phyloP scores from a whole-genome alignment of 1,140 invertebrate species.

The Manduca sexta region DNA sequence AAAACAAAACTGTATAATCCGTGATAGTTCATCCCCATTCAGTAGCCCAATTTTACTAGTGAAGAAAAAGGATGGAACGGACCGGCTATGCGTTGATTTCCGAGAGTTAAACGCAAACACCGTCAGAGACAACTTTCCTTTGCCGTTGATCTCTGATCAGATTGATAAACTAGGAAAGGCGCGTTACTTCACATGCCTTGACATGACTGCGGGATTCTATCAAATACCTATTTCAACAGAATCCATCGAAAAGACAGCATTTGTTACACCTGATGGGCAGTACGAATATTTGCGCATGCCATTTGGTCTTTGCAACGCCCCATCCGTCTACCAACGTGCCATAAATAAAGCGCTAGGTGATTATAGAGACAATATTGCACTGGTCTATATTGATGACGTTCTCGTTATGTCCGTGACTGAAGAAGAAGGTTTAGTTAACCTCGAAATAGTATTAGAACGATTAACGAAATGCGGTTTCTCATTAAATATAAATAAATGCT shows the following conservation, averaged over 20 bases:
- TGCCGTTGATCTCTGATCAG: neutral
- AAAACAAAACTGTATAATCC: slow-evolving; percentile 13
- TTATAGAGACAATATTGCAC: neutral
- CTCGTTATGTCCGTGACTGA: neutral
- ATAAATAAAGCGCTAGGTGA: neutral
- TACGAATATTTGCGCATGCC: neutral
- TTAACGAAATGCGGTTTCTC: slow-evolving; percentile 28
- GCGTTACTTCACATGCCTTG: neutral
- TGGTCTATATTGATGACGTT: neutral
- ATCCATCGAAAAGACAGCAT: neutral
- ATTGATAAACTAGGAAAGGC: neutral
- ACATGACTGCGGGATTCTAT: neutral
- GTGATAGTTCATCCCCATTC: slow-evolving; percentile 21
- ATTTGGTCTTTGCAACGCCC: neutral
- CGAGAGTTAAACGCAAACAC: slow-evolving; percentile 32
- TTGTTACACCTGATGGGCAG: neutral
- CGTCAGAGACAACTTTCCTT: slow-evolving; percentile 16
- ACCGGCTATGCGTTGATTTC: slow-evolving; percentile 31
- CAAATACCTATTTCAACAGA: neutral
- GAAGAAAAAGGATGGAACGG: slow-evolving; percentile 27
- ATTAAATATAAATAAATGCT: slow-evolving; percentile 25
- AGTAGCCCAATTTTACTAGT: slow-evolving; percentile 27
- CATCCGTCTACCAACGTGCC: neutral
- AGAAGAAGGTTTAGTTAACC: slow-evolving; percentile 12
- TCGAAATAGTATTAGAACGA: slow-evolving; percentile 23